Evolutionary conservation across 2,888 invertebrate species (phyloP).

Genomic region (Leucania comma): DNA sequence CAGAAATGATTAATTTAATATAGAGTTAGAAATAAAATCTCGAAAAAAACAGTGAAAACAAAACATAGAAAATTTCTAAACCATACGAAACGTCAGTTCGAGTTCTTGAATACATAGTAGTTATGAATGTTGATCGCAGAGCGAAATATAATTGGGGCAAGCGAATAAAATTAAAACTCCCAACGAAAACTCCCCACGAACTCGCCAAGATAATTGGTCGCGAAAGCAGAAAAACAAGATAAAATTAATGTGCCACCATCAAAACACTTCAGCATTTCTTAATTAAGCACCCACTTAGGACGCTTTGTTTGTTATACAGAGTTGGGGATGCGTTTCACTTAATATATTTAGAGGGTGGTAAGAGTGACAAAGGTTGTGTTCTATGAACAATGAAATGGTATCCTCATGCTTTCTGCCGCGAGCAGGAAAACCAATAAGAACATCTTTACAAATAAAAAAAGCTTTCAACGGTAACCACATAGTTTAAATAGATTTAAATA

Average conservation of each 20-base stretch:
- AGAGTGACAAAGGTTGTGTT: slow-evolving; percentile 46
- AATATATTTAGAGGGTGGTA: slow-evolving; percentile 60
- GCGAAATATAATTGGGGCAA: slow-evolving; percentile 78
- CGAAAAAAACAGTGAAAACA: slow-evolving; percentile 19
- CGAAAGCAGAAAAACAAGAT: slow-evolving; percentile 85
- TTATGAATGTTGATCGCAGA: slow-evolving; percentile 68
- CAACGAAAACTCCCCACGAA: slow-evolving; percentile 73
- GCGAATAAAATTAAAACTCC: slow-evolving; percentile 81
- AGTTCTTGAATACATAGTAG: slow-evolving; percentile 67
- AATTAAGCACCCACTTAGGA: slow-evolving; percentile 82
- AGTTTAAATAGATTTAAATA: background rate
- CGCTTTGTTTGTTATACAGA: slow-evolving; percentile 74
- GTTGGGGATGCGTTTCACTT: slow-evolving; percentile 63
- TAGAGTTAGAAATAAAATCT: slow-evolving; percentile 14
- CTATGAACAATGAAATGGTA: slow-evolving; percentile 21
- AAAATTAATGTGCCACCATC: slow-evolving; percentile 86
- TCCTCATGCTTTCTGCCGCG: background rate
- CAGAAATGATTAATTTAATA: slow-evolving; percentile 2
- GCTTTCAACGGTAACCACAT: too few species aligned
- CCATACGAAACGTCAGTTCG: slow-evolving; percentile 41
- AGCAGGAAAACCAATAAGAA: slow-evolving; percentile 3
- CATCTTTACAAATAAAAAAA: too few species aligned
- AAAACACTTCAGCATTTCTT: slow-evolving; percentile 84
- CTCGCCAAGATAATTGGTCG: slow-evolving; percentile 82
- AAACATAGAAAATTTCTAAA: slow-evolving; percentile 6